Evolutionary conservation across 2,888 invertebrate genomes (phyloP), one percentile per base, ranked within the genome.

Genomic region (Yponomeuta malinellus): DNA sequence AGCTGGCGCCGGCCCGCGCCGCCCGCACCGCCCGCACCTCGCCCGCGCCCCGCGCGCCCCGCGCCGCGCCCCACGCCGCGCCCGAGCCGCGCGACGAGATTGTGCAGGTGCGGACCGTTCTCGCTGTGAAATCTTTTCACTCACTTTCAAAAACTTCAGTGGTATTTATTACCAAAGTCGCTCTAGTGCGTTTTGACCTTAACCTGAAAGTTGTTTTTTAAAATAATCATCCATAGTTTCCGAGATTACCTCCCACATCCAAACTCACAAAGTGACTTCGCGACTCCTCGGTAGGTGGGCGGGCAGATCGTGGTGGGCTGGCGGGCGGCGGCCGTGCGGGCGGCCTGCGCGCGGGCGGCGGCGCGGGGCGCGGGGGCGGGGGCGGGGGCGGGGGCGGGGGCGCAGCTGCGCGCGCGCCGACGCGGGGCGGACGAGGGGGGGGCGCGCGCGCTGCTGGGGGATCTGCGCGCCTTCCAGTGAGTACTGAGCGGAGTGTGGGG

Each of bases 231-330:
- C 23, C 23, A 23, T 23, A 23, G 23, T 23, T 23, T 1, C 23
- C 23, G 23, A 23, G 23, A 23, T 23, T 23, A 23, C 23, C 1
- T 23, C 23, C 23, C 23, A 23, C 23, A 23, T 23, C 23, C 23
- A 1, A 23, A 23, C 23, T 23, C 23, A 23, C 23, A 33, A 5
- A 33, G 3, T 33, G 33, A 33, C 3, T 5, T 33, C 33, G 1
- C 3, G 33, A 4, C 3, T 63, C 43, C 23, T 8, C 37, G 43
- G 37, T 76, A 86, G 87, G 89, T 88, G 75, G 84, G 83, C 72
- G 76, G 70, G 1, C 82, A 77, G 72, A 87, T 88, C 79, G 90
- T 89, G 75, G 76, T 89, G 68, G 89, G 88, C 0, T 89, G 88
- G 88, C 74, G 82, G 79, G 85, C 84, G 71, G 81, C 74, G 29